A percentile compares a stretch with the other conserved stretches of the same genome.
These are phyloP conservation scores for Illadopsis cleaveri DNA, from an alignment of 2,113 vertebrate genomes.

Conservation along the genomic window DNA sequence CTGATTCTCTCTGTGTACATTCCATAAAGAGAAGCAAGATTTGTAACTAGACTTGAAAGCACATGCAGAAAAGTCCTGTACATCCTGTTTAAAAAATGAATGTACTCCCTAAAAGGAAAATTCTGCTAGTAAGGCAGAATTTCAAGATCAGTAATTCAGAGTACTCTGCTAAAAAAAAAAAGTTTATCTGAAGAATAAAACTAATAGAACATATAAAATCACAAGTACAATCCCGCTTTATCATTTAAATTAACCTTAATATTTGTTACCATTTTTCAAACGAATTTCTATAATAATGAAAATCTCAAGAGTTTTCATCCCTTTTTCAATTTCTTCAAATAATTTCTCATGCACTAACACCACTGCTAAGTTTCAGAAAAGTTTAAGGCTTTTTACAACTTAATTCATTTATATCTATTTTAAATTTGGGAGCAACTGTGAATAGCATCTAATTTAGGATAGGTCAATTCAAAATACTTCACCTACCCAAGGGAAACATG, in stretches of 20 bases:
- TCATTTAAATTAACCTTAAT: background rate
- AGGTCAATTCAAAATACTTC: constrained; percentile 44
- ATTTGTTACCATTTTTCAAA: background rate
- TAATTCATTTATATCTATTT: background rate
- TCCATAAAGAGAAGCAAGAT: background rate
- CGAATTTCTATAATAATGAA: background rate
- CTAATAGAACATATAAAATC: background rate
- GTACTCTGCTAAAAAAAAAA: background rate
- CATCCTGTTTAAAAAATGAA: background rate
- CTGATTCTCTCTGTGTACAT: background rate
- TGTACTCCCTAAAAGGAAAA: background rate
- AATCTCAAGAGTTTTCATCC: background rate
- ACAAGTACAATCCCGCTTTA: background rate
- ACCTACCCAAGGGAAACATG: constrained; percentile 58
- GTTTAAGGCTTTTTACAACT: constrained; percentile 1
- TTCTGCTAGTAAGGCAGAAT: background rate
- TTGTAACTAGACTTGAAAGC: background rate
- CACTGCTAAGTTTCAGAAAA: background rate
- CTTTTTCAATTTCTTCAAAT: background rate
- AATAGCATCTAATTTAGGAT: constrained; percentile 45
- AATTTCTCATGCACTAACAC: constrained; percentile 41
- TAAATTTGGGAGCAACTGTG: background rate
- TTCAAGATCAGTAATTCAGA: background rate
- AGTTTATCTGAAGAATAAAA: background rate
- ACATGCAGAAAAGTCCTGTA: constrained; percentile 24